Evolutionary conservation across 64 coral and sea anemone genomes (phyloP).

Genomic region (Pocillopora verrucosa): DNA sequence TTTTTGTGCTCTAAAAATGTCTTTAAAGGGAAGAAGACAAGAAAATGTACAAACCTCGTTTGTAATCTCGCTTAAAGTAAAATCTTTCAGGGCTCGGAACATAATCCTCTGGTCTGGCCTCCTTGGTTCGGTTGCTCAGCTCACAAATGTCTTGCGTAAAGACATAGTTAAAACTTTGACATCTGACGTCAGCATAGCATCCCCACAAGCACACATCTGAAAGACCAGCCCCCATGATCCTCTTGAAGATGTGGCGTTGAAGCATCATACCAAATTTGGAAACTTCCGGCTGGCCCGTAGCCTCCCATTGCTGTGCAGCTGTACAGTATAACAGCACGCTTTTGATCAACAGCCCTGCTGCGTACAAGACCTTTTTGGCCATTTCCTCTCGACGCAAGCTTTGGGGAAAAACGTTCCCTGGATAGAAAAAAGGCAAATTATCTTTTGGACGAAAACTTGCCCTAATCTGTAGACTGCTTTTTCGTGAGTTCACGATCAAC

Average conservation of each 20-base stretch:
- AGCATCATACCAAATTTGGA: neutral
- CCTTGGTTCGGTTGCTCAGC: constrained; percentile 13
- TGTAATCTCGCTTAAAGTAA: neutral
- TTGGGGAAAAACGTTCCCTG: too few relatives aligned
- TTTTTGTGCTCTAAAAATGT: too few relatives aligned
- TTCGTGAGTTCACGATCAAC: too few relatives aligned
- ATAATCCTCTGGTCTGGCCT: constrained; percentile 7
- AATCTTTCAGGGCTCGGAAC: neutral
- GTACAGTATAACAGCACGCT: too few relatives aligned
- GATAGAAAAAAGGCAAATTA: too few relatives aligned
- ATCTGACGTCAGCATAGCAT: neutral
- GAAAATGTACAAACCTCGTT: neutral
- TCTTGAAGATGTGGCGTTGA: neutral
- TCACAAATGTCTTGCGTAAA: neutral
- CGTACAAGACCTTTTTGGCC: neutral
- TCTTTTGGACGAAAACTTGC: too few relatives aligned
- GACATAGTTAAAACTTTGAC: constrained; percentile 12
- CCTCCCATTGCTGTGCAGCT: too few relatives aligned
- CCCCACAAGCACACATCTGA: neutral
- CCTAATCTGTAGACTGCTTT: too few relatives aligned
- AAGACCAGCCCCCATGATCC: neutral
- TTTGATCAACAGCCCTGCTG: too few relatives aligned
- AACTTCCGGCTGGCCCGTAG: too few relatives aligned
- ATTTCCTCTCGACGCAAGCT: too few relatives aligned
- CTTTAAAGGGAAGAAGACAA: too few relatives aligned